Evolutionary conservation across 23 tunicate genomes (phyloP).

Genomic region (Diplosoma virens): DNA sequence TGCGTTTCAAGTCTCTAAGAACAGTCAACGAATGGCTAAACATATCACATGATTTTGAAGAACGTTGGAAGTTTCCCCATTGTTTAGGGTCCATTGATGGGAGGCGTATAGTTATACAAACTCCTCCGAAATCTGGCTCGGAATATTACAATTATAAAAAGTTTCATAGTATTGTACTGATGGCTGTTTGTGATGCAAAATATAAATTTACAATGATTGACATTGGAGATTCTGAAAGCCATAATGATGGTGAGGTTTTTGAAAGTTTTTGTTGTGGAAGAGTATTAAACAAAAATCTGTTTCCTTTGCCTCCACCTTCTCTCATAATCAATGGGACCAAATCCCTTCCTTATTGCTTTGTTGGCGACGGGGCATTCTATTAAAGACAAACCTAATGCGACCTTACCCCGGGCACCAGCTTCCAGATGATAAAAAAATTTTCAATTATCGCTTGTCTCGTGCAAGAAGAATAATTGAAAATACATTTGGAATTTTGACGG

Average conservation of each 20-base stretch:
- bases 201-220: conserved; percentile 1
- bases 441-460: conserved; percentile 24
- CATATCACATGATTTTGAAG: conserved; percentile 1
- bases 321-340: background rate
- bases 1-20: too few relatives aligned
- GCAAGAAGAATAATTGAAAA: conserved; percentile 22
- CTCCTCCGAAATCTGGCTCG: conserved; percentile 25
- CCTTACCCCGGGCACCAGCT: conserved; percentile 27
- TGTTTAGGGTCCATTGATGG: conserved; percentile 19
- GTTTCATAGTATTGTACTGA: conserved; percentile 27
- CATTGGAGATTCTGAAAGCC: conserved; percentile 14
- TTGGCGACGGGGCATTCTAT: conserved; percentile 1
- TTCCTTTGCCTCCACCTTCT: conserved; percentile 3
- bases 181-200: conserved; percentile 34
- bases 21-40: conserved; percentile 19
- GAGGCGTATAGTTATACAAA: conserved; percentile 27
- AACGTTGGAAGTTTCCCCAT: background rate
- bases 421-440: background rate
- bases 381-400: conserved; percentile 18
- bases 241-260: conserved; percentile 9
- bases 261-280: background rate
- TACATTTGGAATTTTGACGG: background rate
- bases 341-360: background rate
- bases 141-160: conserved; percentile 19
- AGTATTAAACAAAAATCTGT: background rate